Conservation (phyloP, 1,140 invertebrate species). For the Macrosteles quadrilineatus region DNA sequence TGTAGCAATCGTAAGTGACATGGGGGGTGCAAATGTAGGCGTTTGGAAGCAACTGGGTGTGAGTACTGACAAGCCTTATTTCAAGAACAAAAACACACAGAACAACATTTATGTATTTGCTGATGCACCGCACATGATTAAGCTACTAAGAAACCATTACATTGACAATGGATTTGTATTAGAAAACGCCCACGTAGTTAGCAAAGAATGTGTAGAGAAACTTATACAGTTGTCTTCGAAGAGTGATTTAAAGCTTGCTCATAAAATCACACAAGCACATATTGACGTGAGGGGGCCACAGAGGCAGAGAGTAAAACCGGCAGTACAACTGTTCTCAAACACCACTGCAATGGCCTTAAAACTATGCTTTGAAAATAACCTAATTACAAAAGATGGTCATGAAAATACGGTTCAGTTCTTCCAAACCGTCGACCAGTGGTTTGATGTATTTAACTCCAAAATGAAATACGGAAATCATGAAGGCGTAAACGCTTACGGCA, state of each 20-base stretch:
- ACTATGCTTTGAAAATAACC: not conserved
- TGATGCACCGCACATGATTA: conserved; percentile 40
- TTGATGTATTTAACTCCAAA: conserved; percentile 32
- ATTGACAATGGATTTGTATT: conserved; percentile 33
- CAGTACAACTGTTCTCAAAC: conserved; percentile 22
- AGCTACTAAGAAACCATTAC: conserved; percentile 39
- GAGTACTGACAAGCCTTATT: not conserved
- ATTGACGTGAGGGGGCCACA: not conserved
- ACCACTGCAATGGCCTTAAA: not conserved
- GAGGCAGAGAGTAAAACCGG: conserved; percentile 16
- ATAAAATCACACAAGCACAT: conserved; percentile 14
- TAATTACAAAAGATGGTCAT: not conserved
- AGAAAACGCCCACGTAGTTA: not conserved
- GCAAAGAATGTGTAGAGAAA: not conserved
- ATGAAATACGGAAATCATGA: not conserved
- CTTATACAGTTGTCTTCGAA: not conserved
- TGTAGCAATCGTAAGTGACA: conserved; percentile 11
- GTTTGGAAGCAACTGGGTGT: conserved; percentile 7
- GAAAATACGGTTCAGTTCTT: not conserved
- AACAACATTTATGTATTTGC: conserved; percentile 40
- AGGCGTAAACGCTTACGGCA: conserved; percentile 7
- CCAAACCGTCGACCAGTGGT: conserved; percentile 29
- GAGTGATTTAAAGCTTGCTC: conserved; percentile 16
- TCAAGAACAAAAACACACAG: not conserved
- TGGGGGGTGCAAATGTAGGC: conserved; percentile 17